Evolutionary conservation across 1,140 invertebrate genomes (phyloP).

Genomic region (Polyergus mexicanus): DNA sequence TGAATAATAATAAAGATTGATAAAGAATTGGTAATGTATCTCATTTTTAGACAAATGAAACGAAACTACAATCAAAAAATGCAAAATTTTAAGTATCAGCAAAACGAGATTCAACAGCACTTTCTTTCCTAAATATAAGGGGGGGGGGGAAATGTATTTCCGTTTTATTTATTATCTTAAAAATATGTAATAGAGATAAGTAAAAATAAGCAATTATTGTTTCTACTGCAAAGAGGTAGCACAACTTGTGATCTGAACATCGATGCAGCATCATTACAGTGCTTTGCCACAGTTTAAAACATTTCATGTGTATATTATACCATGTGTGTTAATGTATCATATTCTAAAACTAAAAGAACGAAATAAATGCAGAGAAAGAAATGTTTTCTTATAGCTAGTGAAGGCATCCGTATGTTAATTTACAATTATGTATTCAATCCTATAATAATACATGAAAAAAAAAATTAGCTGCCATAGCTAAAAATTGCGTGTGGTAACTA

Average conservation of each 20-base stretch:
- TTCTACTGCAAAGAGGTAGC: constrained; percentile 9
- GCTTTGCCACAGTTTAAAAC: constrained; percentile 19
- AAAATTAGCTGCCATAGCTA: no score
- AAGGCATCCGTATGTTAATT: neutral
- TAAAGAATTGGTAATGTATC: no score
- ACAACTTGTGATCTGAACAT: neutral
- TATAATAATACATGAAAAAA: neutral
- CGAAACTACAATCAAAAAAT: no score
- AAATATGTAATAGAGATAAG: no score
- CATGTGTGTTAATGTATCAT: neutral
- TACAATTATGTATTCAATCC: constrained; percentile 25
- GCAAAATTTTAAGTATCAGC: no score
- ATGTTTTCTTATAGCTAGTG: neutral
- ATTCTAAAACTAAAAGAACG: neutral
- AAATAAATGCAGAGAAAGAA: neutral
- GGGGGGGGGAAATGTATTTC: no score
- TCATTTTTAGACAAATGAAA: no score
- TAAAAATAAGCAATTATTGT: neutral
- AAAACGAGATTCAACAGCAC: no score
- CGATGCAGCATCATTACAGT: neutral
- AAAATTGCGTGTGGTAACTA: no score
- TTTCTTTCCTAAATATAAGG: no score
- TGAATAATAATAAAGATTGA: no score
- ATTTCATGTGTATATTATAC: neutral
- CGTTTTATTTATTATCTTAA: no score